Evolutionary conservation across 35 echinoderm and acorn worm species (phyloP).

Genomic region (Acanthaster planci): DNA sequence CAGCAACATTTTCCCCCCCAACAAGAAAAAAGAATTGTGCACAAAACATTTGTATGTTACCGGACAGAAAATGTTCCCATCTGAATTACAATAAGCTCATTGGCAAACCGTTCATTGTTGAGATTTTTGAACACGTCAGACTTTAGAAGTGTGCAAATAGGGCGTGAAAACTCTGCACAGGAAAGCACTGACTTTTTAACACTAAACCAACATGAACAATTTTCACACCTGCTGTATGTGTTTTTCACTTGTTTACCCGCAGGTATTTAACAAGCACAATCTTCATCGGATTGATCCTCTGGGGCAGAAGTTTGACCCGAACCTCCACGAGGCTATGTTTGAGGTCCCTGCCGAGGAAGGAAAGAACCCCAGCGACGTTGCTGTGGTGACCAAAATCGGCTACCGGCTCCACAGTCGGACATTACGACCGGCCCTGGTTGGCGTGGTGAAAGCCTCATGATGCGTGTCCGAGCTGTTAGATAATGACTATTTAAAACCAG

Average conservation of each 20-base stretch:
- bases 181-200: no score
- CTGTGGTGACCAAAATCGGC: slow-evolving; percentile 91
- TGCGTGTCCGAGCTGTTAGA: neutral
- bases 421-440: slow-evolving; percentile 90
- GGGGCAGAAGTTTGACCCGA: slow-evolving; percentile 95
- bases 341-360: slow-evolving; percentile 67
- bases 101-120: no score
- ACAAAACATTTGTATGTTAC: no score
- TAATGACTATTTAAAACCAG: neutral
- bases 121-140: no score
- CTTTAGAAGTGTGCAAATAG: no score
- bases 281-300: slow-evolving; percentile 76
- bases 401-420: slow-evolving; percentile 95
- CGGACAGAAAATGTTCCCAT: no score
- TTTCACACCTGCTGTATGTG: neutral
- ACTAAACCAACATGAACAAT: no score
- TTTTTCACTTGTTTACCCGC: slow-evolving; percentile 30
- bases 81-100: no score
- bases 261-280: slow-evolving; percentile 93
- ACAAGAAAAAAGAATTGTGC: no score
- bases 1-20: no score
- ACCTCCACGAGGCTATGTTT: slow-evolving; percentile 96
- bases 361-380: slow-evolving; percentile 82
- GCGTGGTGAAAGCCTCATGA: slow-evolving; percentile 67
- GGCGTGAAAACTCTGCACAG: no score